Evolutionary conservation across 2,797 vertebrate species (phyloP).

Genomic region (Tragopan temminckii): DNA sequence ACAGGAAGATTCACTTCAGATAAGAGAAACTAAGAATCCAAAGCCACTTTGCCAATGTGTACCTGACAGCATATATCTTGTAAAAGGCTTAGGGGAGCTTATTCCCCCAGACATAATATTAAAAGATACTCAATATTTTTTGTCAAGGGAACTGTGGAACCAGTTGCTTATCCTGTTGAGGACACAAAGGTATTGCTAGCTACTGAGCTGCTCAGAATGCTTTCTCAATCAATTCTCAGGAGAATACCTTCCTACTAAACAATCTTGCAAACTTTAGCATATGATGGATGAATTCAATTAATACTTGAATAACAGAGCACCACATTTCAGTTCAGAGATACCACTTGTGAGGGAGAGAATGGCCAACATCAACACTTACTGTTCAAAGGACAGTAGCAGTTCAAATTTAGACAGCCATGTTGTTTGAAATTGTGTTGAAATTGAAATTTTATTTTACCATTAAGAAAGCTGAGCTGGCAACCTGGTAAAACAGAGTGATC

Average conservation of each 20-base stretch:
- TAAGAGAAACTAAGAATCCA: background rate
- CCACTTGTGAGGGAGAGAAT: fast-evolving
- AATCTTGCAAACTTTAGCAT: background rate
- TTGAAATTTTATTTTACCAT: background rate
- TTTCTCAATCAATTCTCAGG: background rate
- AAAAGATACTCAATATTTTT: background rate
- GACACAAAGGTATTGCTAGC: background rate
- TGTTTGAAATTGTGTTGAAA: background rate
- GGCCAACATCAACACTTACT: background rate
- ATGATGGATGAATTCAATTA: fast-evolving
- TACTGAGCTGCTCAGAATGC: background rate
- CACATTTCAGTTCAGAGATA: background rate
- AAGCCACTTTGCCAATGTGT: background rate
- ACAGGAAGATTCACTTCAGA: background rate
- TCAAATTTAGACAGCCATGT: background rate
- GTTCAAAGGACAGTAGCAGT: background rate
- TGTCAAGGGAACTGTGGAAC: background rate
- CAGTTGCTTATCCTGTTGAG: background rate
- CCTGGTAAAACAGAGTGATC: background rate
- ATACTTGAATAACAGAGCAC: background rate
- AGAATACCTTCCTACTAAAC: background rate
- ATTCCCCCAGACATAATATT: background rate
- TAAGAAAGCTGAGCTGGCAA: background rate
- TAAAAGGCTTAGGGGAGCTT: background rate
- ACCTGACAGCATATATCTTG: background rate